Base-by-base conservation (phyloP, 53 echinoderm and acorn worm genomes). In the Holothuria leucospilota region DNA sequence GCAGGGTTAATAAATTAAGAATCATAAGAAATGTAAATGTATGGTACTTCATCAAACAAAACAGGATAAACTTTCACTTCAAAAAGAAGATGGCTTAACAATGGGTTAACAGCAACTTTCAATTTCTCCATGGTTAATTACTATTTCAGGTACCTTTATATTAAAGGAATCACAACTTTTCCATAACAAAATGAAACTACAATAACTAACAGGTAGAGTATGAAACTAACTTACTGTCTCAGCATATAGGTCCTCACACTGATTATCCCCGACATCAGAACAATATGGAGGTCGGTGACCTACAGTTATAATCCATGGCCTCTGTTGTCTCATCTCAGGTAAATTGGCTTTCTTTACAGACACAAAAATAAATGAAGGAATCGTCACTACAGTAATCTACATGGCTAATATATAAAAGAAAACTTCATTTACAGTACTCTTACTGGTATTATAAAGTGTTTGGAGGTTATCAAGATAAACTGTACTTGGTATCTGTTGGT, bases 281-380 rank as follows among this genome's bases (percentile, higher is more conserved):
- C 95, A 98, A 62, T 98, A 95, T 82, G 87, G 85, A 13, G 94
- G 93, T 21, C 94, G 85, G 74, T 96, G 96, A 39, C 84, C 96
- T 68, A 94, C 77, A 8, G 92, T 90, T 20, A 96, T 92, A 39
- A 96, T 91, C 96, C 96, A 96, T 42, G 96, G 96, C 20, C 88
- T 90, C 62, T 87, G 29, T 0, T 69, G 79, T 12, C 96, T 85
- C 41, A 86, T 90, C 84, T 92, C 90, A 20, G 92, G 90, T 63
- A 86, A 88, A 71, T 85, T 94, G 42, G 96, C 96, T 86, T 91
- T 94, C 90, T 92, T 16, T 56, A 5, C 3, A 18, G 56, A 56
- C 16, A 56, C 56, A 40, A n/a, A 88, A 53, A 42, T 27, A 40
- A 38, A 12, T 20, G 46, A 30, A 29, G n/a, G 39, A 77, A 23